phyloP scores from a whole-genome alignment of 2,113 vertebrate species.

The Grantiella picta region DNA sequence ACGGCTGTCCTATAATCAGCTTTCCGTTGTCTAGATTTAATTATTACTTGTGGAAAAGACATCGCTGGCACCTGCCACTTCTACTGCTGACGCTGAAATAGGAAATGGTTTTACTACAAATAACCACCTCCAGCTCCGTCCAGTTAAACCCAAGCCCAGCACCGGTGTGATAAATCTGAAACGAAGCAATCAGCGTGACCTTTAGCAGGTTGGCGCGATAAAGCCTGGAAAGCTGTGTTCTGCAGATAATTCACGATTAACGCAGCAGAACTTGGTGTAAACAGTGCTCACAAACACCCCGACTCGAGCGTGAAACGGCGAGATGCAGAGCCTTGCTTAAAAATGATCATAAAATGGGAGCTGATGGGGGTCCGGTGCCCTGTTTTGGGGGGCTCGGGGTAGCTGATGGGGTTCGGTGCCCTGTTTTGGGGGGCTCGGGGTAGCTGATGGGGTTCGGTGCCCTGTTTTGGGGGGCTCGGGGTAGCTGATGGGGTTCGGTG shows the following conservation, averaged over 20 bases:
- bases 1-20: background rate
- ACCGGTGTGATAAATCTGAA: background rate
- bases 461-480: background rate
- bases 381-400: background rate
- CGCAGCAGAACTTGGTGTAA: background rate
- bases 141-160: background rate
- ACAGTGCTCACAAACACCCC: background rate
- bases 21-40: background rate
- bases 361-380: background rate
- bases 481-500: background rate
- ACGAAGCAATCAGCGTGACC: background rate
- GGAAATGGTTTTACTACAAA: background rate
- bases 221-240: background rate
- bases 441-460: background rate
- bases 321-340: background rate
- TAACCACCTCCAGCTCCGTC: background rate
- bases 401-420: background rate
- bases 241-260: background rate
- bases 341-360: background rate
- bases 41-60: background rate
- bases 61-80: background rate
- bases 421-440: background rate
- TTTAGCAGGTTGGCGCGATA: background rate
- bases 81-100: background rate
- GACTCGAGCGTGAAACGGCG: background rate